Conservation (phyloP, 2,113 vertebrate genomes). For the Tringa solitaria region DNA sequence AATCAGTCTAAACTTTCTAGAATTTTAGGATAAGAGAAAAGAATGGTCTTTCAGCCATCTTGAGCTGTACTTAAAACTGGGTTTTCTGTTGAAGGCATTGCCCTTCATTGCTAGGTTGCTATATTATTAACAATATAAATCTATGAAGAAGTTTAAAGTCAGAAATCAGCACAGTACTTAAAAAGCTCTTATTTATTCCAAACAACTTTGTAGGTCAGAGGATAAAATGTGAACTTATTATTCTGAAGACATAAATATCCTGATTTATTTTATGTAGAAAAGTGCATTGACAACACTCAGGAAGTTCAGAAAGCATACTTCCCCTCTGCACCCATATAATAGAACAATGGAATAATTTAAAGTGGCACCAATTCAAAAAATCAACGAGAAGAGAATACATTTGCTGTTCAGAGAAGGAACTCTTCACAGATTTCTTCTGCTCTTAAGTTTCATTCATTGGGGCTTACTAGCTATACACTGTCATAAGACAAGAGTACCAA, state of each 20-base stretch:
- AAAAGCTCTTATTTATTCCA: not conserved
- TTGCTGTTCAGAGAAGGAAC: not conserved
- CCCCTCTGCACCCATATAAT: not conserved
- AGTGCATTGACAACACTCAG: not conserved
- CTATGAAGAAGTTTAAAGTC: not conserved
- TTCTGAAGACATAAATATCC: not conserved
- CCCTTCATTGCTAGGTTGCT: not conserved
- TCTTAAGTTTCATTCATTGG: not conserved
- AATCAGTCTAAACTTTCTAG: not conserved
- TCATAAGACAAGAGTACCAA: not conserved
- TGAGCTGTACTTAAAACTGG: not conserved
- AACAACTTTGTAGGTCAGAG: not conserved
- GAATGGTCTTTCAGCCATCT: not conserved
- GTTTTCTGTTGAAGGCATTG: not conserved
- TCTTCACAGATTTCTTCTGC: not conserved
- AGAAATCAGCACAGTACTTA: not conserved
- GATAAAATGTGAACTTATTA: not conserved
- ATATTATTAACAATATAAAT: not conserved
- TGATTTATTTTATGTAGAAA: not conserved
- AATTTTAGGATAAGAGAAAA: not conserved
- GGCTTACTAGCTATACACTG: not conserved
- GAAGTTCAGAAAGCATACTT: not conserved
- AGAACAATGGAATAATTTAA: not conserved
- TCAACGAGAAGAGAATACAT: not conserved
- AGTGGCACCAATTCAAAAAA: not conserved